These are phyloP conservation scores for Salminus brasiliensis DNA, from an alignment of 2,113 vertebrate species.

Conservation along the genomic window DNA sequence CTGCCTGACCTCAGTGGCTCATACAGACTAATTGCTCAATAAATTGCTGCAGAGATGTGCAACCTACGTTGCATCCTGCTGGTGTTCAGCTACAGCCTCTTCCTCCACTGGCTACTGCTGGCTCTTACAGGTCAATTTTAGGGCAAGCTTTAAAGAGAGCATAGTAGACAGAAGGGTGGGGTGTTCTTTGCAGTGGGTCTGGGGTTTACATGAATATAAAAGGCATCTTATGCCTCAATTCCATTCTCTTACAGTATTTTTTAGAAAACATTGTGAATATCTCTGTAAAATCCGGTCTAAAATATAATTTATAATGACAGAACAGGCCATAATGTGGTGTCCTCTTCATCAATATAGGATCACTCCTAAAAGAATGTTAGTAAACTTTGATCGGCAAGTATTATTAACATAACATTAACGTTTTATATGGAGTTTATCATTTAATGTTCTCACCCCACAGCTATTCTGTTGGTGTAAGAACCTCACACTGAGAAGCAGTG, in stretches of 20 bases:
- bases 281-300: no score
- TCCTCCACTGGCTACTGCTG: conserved; percentile 38
- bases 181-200: not conserved
- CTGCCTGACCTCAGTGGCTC: conserved; percentile 35
- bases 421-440: no score
- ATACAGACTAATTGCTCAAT: conserved; percentile 49
- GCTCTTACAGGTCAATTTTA: conserved; percentile 24
- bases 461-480: not conserved
- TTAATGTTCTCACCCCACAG: no score
- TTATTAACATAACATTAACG: no score
- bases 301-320: no score
- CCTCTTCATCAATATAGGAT: no score
- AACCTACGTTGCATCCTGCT: conserved; percentile 23
- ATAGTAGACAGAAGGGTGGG: conserved; percentile 1
- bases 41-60: conserved; percentile 47
- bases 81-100: conserved; percentile 16
- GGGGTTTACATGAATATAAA: not conserved
- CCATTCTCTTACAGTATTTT: no score
- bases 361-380: no score
- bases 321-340: no score
- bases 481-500: not conserved
- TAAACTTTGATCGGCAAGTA: no score
- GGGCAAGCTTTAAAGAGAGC: conserved; percentile 11
- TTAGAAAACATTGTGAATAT: no score
- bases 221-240: no score